Percentiles rank a stretch among this genome's conserved stretches.
phyloP scores from a whole-genome alignment of 2,888 invertebrate genomes.

The Heliconius erato region DNA sequence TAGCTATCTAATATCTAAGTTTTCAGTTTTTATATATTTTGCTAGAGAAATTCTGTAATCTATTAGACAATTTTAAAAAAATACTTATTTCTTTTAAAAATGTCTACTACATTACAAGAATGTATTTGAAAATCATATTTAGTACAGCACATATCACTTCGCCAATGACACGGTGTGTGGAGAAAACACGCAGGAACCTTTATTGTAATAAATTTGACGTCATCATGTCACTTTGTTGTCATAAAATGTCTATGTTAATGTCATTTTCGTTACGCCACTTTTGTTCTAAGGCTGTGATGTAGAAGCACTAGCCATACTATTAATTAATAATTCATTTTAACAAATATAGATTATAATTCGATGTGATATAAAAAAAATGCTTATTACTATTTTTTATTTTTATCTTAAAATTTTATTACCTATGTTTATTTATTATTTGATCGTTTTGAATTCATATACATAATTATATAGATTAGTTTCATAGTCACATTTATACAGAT shows the following conservation, averaged over 20 bases:
- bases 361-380: conserved; percentile 14
- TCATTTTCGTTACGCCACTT: neutral
- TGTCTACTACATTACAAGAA: neutral
- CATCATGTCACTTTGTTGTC: no score
- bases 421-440: neutral
- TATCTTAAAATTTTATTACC: neutral
- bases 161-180: no score
- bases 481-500: neutral
- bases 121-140: neutral
- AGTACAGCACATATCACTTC: no score
- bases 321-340: neutral
- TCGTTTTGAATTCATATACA: neutral
- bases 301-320: neutral
- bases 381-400: neutral
- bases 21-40: neutral
- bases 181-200: no score
- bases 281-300: neutral
- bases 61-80: neutral
- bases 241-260: no score
- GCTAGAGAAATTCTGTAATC: neutral
- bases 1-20: neutral
- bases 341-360: conserved; percentile 7
- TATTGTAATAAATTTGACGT: neutral
- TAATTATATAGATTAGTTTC: neutral
- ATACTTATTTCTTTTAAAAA: no score